phyloP scores from a whole-genome alignment of 2,113 vertebrate genomes.

The Thinocorus orbignyianus region DNA sequence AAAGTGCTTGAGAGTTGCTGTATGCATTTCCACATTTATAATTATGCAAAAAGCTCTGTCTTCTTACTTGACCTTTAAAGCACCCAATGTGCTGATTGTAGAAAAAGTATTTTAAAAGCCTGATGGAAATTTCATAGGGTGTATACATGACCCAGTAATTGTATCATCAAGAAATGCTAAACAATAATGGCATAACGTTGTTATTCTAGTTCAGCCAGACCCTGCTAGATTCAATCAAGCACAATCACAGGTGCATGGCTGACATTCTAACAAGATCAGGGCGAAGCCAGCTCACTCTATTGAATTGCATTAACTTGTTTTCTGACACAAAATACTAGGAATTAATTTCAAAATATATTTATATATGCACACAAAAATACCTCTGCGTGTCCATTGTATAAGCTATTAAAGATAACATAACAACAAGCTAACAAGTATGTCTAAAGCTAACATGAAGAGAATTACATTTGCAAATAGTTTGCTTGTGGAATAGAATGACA shows the following conservation, averaged over 20 bases:
- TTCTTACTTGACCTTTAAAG: constrained; percentile 67
- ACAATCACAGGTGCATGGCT: constrained; percentile 35
- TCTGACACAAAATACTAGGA: not conserved
- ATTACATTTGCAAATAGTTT: not conserved
- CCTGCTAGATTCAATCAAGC: constrained; percentile 40
- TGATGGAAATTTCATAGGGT: constrained; percentile 54
- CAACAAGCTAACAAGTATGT: not conserved
- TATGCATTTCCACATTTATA: constrained; percentile 49
- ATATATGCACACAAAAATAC: not conserved
- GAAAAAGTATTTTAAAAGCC: constrained; percentile 49
- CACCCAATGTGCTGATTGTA: constrained; percentile 39
- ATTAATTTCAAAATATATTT: constrained; percentile 9
- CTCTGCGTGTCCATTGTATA: not conserved
- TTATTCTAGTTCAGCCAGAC: constrained; percentile 55
- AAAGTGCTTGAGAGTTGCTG: constrained; percentile 10
- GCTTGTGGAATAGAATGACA: not conserved
- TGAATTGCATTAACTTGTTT: constrained; percentile 36
- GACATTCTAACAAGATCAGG: constrained; percentile 48
- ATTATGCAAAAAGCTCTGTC: constrained; percentile 47
- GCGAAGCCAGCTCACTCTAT: constrained; percentile 9
- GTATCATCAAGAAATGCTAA: constrained; percentile 62
- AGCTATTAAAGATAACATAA: not conserved
- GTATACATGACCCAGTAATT: constrained; percentile 6
- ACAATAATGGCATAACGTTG: constrained; percentile 50
- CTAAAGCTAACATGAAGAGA: not conserved